Percentiles rank a stretch among this genome's conserved stretches.
Evolutionary conservation across 2,113 vertebrate species (phyloP).

Genomic region (Tringa solitaria): DNA sequence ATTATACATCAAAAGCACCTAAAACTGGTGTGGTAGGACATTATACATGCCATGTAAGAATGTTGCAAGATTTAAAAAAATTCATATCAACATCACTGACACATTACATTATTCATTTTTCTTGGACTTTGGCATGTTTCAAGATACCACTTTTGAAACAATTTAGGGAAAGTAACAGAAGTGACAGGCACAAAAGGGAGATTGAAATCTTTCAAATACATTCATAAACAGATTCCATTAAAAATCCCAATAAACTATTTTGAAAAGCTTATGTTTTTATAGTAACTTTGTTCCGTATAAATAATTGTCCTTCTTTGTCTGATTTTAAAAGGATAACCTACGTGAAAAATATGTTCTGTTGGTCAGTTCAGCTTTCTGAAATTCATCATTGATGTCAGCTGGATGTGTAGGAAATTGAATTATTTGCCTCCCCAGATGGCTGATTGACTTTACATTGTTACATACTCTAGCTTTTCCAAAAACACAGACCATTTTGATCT

Average conservation of each 20-base stretch:
- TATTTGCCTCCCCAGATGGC: neutral
- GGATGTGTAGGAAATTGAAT: neutral
- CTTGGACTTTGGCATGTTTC: neutral
- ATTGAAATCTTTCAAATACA: neutral
- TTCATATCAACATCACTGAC: neutral
- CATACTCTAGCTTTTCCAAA: slow-evolving; percentile 37
- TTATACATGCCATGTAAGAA: neutral
- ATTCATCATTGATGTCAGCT: slow-evolving; percentile 11
- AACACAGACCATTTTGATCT: slow-evolving; percentile 21
- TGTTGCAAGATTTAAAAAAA: neutral
- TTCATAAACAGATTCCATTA: neutral
- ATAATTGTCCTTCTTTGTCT: neutral
- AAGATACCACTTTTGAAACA: neutral
- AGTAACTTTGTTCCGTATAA: slow-evolving; percentile 1
- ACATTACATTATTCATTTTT: neutral
- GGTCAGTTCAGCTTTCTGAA: slow-evolving; percentile 30
- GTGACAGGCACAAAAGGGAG: neutral
- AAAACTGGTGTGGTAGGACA: neutral
- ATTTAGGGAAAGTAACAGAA: neutral
- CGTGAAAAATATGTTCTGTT: neutral
- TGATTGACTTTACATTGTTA: slow-evolving; percentile 4
- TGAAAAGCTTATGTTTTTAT: neutral
- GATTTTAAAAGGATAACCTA: neutral
- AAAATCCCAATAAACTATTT: neutral
- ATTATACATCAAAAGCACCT: neutral